Evolutionary conservation across 2,113 vertebrate species (phyloP).

Genomic region (Pachyramphus minor): DNA sequence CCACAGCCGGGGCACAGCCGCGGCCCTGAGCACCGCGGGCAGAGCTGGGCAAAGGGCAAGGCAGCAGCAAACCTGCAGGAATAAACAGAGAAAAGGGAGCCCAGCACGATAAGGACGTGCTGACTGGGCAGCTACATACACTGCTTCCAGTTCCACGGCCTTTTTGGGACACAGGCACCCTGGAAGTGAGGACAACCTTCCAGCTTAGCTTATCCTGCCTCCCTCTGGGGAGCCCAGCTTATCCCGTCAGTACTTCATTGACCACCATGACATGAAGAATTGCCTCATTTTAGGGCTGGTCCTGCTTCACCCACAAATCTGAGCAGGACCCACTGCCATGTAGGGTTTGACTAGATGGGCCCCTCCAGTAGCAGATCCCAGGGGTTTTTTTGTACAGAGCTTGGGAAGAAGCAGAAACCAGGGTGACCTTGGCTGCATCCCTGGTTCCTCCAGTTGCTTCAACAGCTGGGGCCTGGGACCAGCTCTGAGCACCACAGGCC

Average conservation of each 20-base stretch:
- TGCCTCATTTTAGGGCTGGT: not conserved
- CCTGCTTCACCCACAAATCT: fast-evolving
- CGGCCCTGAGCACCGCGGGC: fast-evolving
- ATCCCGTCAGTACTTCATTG: not conserved
- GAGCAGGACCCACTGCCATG: not conserved
- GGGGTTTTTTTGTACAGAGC: not conserved
- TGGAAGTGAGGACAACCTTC: not conserved
- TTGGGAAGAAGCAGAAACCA: not conserved
- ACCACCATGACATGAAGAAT: not conserved
- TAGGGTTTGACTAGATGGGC: not conserved
- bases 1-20: not conserved
- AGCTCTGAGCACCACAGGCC: not conserved
- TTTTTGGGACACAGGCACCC: not conserved
- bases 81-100: not conserved
- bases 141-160: not conserved
- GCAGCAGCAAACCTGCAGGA: not conserved
- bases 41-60: not conserved
- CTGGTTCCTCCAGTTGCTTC: not conserved
- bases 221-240: not conserved
- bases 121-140: not conserved
- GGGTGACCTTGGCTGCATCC: not conserved
- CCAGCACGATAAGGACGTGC: not conserved
- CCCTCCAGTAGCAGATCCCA: not conserved
- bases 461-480: not conserved
- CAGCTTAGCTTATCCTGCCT: not conserved